Percentiles rank a stretch among this genome's conserved stretches.
phyloP scores from a whole-genome alignment of 2,113 vertebrate genomes.

The Amblyornis subalaris region DNA sequence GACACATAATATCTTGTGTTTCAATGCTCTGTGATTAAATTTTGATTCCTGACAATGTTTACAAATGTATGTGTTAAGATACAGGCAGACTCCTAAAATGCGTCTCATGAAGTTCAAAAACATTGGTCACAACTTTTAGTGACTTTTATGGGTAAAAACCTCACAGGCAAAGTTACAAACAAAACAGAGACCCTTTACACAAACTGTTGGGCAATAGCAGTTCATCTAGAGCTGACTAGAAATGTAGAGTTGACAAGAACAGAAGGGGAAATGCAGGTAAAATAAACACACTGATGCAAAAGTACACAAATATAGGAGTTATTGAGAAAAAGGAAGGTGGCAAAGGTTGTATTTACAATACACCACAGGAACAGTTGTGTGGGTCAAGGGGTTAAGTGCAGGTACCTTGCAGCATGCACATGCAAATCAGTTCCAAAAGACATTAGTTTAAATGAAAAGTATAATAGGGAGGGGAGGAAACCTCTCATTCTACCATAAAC shows the following conservation, averaged over 20 bases:
- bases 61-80: not conserved
- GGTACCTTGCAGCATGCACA: not conserved
- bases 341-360: not conserved
- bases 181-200: not conserved
- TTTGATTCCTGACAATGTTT: not conserved
- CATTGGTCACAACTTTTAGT: not conserved
- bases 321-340: not conserved
- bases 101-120: not conserved
- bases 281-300: not conserved
- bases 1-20: not conserved
- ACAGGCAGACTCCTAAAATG: not conserved
- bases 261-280: not conserved
- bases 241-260: not conserved
- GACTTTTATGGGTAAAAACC: not conserved
- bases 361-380: not conserved
- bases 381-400: not conserved
- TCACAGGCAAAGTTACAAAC: not conserved
- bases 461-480: constrained; percentile 50
- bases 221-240: not conserved
- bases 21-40: not conserved
- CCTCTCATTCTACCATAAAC: constrained; percentile 47
- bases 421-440: constrained; percentile 48
- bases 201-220: not conserved
- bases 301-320: not conserved
- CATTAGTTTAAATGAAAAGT: constrained; percentile 47